phyloP scores from a whole-genome alignment of 1,140 invertebrate species.

The Formica selysi region DNA sequence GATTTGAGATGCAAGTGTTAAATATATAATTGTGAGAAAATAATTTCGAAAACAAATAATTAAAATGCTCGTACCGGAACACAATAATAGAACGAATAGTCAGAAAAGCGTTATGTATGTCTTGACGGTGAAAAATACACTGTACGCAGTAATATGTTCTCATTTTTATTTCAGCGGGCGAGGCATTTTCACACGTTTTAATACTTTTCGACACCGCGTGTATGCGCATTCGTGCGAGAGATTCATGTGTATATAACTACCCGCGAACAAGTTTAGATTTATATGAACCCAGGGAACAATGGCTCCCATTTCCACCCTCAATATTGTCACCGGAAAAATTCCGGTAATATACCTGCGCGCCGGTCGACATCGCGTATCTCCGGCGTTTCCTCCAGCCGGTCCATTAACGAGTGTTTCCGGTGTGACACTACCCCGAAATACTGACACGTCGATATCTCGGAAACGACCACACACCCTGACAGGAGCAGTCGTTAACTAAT shows the following conservation, averaged over 20 bases:
- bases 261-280: conserved; percentile 40
- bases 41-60: background rate
- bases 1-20: too few relatives aligned
- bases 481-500: background rate
- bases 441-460: background rate
- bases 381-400: conserved; percentile 29
- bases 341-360: conserved; percentile 45
- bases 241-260: conserved; percentile 25
- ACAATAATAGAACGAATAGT: background rate
- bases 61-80: too few relatives aligned
- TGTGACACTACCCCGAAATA: conserved; percentile 9
- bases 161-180: background rate
- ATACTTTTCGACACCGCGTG: background rate
- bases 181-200: background rate
- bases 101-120: background rate
- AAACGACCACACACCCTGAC: background rate
- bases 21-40: background rate
- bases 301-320: conserved; percentile 37
- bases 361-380: conserved; percentile 40
- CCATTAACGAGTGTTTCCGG: conserved; percentile 56
- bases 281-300: conserved; percentile 29
- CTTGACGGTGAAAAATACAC: background rate
- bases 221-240: background rate
- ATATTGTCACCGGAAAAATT: conserved; percentile 62
- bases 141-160: background rate